These are phyloP conservation scores for Hippocampus mohnikei DNA, from an alignment of 2,113 vertebrate species.

Conservation along the genomic window DNA sequence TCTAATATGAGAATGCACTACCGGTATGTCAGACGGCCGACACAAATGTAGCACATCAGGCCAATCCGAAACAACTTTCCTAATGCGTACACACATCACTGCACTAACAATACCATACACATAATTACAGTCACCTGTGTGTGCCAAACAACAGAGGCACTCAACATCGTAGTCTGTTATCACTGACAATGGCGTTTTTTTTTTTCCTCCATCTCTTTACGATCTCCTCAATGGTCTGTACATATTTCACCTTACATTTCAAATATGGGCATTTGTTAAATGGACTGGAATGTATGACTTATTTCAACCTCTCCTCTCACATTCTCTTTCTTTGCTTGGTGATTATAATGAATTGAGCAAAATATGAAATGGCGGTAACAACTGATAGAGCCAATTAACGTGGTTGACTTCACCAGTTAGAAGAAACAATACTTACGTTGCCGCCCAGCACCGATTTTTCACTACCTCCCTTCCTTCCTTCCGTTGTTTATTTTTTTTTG, in stretches of 20 bases:
- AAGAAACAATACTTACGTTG: conserved; percentile 21
- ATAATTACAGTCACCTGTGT: conserved; percentile 40
- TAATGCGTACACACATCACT: conserved; percentile 14
- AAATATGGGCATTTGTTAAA: conserved; percentile 70
- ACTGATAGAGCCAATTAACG: conserved; percentile 4
- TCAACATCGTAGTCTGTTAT: conserved; percentile 56
- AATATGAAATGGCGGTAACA: conserved; percentile 25
- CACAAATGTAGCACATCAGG: conserved; percentile 53
- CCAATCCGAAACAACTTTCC: conserved; percentile 19
- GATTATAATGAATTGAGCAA: conserved; percentile 43
- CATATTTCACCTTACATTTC: conserved; percentile 58
- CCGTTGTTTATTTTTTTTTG: too few species aligned
- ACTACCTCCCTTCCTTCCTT: too few species aligned
- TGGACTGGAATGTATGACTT: conserved; percentile 66
- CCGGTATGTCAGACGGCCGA: conserved; percentile 32
- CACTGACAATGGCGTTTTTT: conserved; percentile 50
- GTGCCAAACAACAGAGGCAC: conserved; percentile 57
- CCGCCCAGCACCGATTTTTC: conserved; percentile 11
- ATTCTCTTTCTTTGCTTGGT: conserved; percentile 24
- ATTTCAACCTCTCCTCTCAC: conserved; percentile 37
- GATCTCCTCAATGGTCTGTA: conserved; percentile 33
- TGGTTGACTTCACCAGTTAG: conserved; percentile 21
- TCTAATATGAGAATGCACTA: conserved; percentile 36
- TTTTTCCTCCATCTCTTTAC: conserved; percentile 56
- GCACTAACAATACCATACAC: conserved; percentile 41